phyloP scores from a whole-genome alignment of 2,113 vertebrate species.

The Gallinago paraguaiae region DNA sequence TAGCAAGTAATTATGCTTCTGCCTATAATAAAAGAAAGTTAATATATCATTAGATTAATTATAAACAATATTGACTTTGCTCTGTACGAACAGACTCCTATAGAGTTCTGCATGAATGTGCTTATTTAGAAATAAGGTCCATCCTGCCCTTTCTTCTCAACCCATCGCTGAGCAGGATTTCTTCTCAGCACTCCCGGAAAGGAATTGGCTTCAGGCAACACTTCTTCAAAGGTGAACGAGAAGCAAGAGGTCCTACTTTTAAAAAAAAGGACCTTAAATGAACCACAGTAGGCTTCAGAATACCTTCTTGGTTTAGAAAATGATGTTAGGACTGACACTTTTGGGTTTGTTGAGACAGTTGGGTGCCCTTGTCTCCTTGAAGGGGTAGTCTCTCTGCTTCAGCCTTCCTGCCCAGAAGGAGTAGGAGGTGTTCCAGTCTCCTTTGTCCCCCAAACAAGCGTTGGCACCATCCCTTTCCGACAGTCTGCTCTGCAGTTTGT shows the following conservation, averaged over 20 bases:
- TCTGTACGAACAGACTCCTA: neutral
- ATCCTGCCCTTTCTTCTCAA: neutral
- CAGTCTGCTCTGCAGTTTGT: neutral
- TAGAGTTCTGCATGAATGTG: neutral
- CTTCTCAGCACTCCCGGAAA: neutral
- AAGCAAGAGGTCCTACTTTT: neutral
- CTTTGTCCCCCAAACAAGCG: neutral
- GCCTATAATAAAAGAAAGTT: neutral
- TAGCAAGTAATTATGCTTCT: constrained; percentile 11
- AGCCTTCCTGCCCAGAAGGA: neutral
- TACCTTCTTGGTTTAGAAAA: neutral
- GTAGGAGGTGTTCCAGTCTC: neutral
- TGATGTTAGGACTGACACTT: neutral
- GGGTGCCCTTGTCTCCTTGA: neutral
- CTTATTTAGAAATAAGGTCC: neutral
- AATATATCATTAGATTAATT: constrained; percentile 2
- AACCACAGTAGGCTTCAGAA: fast-evolving
- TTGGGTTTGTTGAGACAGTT: neutral
- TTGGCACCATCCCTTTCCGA: neutral
- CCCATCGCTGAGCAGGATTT: neutral
- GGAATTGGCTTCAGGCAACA: neutral
- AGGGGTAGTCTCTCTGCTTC: neutral
- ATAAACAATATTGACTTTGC: neutral
- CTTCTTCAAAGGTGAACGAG: neutral
- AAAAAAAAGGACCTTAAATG: neutral